Evolutionary conservation across 2,797 vertebrate genomes (phyloP), one percentile per base, ranked within the genome.

Genomic region (Sebastes taczanowskii): DNA sequence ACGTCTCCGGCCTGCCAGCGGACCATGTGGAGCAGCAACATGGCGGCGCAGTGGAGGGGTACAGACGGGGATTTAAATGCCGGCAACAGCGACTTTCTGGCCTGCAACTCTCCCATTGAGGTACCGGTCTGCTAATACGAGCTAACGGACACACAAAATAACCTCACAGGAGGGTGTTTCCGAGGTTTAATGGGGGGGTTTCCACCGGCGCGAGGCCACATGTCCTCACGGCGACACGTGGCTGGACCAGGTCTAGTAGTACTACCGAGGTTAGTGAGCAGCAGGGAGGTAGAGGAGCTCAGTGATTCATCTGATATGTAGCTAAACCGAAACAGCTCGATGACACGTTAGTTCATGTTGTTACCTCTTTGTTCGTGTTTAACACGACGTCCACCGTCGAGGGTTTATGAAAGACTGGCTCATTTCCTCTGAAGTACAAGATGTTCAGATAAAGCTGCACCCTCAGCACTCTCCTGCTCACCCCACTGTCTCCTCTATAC

Each of bases 31-130:
- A 87, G 85, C 87, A 74, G 92, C 95, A 98, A 98, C 96, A 98
- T 98, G 97, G 97, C 97, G 96, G 94, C 95, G 94, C 96, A 93
- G 95, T 96, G 96, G 96, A 95, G 92, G 83, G 87, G 91, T 64
- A 90, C 91, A 90, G 96, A 95, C 88, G 93, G 85, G 75, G 56
- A 73, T 86, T 87, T 95, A 93, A 95, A 93, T 78, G 82, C 93
- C 91, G 93, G 89, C 76, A 92, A 83, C 60, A 62, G 72, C 80
- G 92, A 83, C 49, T 87, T 86, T 77, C 67, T 84, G 75, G 23
- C 25, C 68, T 0, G 61, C 78, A 90, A 84, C 71, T 77, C 74
- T 53, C 81, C 78, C n/a, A 61, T 83, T 2, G 90, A 95, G 93
- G 92, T 95, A 92, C 82, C 38, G 59, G 53, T 80, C 62, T 38